phyloP scores from a whole-genome alignment of 2,888 invertebrate species.

The Napeogenes sylphis region DNA sequence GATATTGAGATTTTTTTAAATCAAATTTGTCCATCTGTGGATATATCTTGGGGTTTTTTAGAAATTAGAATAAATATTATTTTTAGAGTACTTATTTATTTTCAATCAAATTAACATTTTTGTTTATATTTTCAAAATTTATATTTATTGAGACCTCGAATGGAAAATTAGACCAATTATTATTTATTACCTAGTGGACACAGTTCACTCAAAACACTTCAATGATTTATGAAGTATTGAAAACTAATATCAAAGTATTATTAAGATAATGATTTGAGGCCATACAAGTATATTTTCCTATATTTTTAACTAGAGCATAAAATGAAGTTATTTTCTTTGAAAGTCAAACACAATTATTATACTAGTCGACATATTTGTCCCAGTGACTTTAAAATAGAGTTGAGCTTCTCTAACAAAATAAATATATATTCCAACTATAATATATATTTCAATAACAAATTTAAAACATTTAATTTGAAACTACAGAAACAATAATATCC shows the following conservation, averaged over 20 bases:
- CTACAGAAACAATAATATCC: background rate
- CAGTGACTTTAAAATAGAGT: constrained; percentile 18
- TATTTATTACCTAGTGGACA: background rate
- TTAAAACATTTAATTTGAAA: constrained; percentile 6
- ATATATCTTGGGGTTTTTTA: no score
- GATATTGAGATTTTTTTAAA: no score
- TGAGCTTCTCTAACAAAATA: no score
- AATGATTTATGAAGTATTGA: background rate
- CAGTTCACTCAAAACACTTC: background rate
- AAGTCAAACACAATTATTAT: constrained; percentile 7
- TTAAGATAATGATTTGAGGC: background rate
- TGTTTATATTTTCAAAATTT: constrained; percentile 7
- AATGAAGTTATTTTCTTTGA: no score
- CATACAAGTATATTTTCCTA: no score
- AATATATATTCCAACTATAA: no score
- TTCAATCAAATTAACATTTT: background rate
- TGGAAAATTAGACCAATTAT: background rate
- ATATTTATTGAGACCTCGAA: background rate
- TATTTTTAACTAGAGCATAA: no score
- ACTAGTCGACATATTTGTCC: constrained; percentile 21
- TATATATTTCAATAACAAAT: constrained; percentile 1
- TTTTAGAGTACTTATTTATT: constrained; percentile 20
- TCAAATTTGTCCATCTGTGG: no score
- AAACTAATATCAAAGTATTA: no score
- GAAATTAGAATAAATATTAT: constrained; percentile 5